Evolutionary conservation across 2,113 vertebrate genomes (phyloP).

Genomic region (Lathamus discolor): DNA sequence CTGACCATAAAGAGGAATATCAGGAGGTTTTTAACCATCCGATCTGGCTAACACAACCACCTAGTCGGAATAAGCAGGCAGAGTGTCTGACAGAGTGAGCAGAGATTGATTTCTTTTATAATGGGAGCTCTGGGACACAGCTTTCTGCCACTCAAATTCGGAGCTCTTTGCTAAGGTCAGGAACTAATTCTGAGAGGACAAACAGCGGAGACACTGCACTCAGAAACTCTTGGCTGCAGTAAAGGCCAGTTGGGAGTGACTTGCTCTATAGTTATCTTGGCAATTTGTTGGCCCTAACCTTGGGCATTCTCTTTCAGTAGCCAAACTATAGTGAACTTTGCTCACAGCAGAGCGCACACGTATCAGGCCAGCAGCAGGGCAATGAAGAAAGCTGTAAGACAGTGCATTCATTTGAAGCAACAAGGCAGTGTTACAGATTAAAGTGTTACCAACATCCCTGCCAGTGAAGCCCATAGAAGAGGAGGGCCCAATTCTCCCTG

Average conservation of each 20-base stretch:
- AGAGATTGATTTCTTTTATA: neutral
- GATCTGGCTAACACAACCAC: neutral
- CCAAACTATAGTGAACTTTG: neutral
- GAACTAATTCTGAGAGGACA: neutral
- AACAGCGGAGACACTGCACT: neutral
- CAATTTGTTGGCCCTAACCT: neutral
- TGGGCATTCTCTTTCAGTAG: neutral
- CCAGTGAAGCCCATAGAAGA: neutral
- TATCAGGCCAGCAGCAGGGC: neutral
- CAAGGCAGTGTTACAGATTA: neutral
- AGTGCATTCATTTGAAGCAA: neutral
- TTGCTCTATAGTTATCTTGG: conserved; percentile 3
- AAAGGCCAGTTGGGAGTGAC: conserved; percentile 26
- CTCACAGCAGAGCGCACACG: neutral
- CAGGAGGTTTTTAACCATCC: neutral
- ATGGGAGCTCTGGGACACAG: neutral
- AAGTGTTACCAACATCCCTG: neutral
- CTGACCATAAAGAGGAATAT: neutral
- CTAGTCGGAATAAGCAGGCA: neutral
- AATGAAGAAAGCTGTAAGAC: neutral
- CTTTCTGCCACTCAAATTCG: neutral
- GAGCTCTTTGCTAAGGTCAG: conserved; percentile 14
- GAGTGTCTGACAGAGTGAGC: neutral
- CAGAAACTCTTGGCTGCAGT: conserved; percentile 2
- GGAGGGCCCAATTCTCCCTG: neutral